Conservation (phyloP, 2,888 invertebrate species). For the Hyposoter dolosus region DNA sequence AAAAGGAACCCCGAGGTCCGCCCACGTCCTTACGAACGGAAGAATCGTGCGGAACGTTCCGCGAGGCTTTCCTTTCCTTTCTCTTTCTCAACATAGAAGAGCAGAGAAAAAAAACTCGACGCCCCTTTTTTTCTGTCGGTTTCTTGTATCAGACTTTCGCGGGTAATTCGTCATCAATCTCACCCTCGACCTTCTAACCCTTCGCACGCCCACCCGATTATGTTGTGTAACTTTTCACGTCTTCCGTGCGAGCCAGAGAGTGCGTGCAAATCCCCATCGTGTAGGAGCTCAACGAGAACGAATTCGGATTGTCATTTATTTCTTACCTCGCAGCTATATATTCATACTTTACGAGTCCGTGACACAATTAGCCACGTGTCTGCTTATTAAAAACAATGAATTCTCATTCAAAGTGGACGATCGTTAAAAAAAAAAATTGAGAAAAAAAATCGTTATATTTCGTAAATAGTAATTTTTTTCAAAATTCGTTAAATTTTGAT, state of each 20-base stretch:
- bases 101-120: not conserved
- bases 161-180: slow-evolving; percentile 54
- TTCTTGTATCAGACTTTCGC: not conserved
- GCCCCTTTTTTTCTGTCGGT: slow-evolving; percentile 8
- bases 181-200: slow-evolving; percentile 60
- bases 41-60: slow-evolving; percentile 7
- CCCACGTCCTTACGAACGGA: slow-evolving; percentile 7
- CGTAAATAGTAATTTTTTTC: too few relatives aligned
- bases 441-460: too few relatives aligned
- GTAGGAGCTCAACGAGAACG: slow-evolving; percentile 9
- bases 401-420: not conserved
- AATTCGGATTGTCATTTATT: slow-evolving; percentile 14
- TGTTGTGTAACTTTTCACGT: slow-evolving; percentile 26
- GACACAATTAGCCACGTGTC: not conserved
- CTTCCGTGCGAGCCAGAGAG: slow-evolving; percentile 27
- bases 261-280: slow-evolving; percentile 42
- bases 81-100: not conserved
- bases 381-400: not conserved
- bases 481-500: too few relatives aligned
- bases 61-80: not conserved
- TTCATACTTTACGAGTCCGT: not conserved
- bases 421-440: not conserved
- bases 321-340: not conserved
- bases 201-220: slow-evolving; percentile 45
- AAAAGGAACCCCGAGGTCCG: slow-evolving; percentile 11